A percentile compares a stretch with the other conserved stretches of the same genome.
These are phyloP conservation scores for Bombus turneri DNA, from an alignment of 1,140 invertebrate genomes.

Conservation along the genomic window DNA sequence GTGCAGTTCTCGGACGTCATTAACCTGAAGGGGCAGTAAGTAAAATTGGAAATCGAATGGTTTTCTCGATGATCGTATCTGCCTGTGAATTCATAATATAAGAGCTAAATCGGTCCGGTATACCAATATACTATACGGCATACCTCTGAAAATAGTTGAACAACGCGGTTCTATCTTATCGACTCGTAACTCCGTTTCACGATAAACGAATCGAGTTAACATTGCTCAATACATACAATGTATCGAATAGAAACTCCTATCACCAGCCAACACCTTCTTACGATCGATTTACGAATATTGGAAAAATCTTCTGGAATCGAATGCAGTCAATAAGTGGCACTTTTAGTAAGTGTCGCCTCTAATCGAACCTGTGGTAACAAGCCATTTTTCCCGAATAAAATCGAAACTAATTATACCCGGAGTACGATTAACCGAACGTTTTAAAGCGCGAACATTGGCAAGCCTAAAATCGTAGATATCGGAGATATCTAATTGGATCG, in stretches of 20 bases:
- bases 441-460: not conserved
- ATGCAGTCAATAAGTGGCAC: not conserved
- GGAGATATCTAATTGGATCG: not conserved
- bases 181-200: not conserved
- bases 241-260: not conserved
- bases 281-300: not conserved
- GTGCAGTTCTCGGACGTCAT: not conserved
- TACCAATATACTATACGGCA: not conserved
- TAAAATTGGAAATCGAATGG: conserved; percentile 31
- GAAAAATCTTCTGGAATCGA: not conserved
- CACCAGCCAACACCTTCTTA: not conserved
- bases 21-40: conserved; percentile 5
- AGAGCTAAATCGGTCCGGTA: not conserved
- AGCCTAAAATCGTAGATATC: not conserved
- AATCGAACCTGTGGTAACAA: not conserved
- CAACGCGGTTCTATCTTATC: conserved; percentile 22
- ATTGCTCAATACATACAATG: conserved; percentile 1
- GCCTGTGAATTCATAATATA: not conserved
- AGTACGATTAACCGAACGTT: not conserved
- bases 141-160: conserved; percentile 4
- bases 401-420: not conserved
- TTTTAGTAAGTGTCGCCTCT: not conserved
- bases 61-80: conserved; percentile 50
- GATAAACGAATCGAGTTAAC: not conserved
- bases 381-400: not conserved